Percentiles rank a stretch among this genome's conserved stretches.
Conservation (phyloP, 2,888 invertebrate species). For the Oscheius sp. region DNA sequence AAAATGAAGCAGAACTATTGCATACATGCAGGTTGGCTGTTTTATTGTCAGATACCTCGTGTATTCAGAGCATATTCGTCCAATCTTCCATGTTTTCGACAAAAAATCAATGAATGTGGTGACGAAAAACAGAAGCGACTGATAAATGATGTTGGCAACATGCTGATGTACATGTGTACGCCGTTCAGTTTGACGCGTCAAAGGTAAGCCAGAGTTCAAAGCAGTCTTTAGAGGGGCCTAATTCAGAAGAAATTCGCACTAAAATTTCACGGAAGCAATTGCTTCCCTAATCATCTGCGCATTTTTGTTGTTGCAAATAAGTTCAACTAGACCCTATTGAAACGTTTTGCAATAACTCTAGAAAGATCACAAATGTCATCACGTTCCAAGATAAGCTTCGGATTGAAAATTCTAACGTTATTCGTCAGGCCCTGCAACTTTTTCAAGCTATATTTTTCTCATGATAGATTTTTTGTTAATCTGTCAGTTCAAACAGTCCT, state of each 20-base stretch:
- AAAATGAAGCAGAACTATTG: constrained; percentile 67
- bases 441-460: background rate
- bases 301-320: no score
- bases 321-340: no score
- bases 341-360: no score
- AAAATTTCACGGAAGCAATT: no score
- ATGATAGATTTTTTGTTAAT: background rate
- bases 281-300: no score
- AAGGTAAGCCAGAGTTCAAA: constrained; percentile 42
- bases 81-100: constrained; percentile 71
- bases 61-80: constrained; percentile 64
- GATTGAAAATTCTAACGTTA: no score
- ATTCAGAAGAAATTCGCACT: no score
- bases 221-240: background rate
- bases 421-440: no score
- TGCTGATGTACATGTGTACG: constrained; percentile 71
- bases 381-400: no score
- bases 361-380: no score
- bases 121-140: constrained; percentile 66
- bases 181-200: constrained; percentile 67
- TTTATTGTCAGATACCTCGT: background rate
- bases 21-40: constrained; percentile 68
- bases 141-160: constrained; percentile 68
- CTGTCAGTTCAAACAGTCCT: background rate
- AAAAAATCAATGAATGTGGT: constrained; percentile 68